Conservation (phyloP, 2,888 invertebrate genomes). For the Cabera pusaria region DNA sequence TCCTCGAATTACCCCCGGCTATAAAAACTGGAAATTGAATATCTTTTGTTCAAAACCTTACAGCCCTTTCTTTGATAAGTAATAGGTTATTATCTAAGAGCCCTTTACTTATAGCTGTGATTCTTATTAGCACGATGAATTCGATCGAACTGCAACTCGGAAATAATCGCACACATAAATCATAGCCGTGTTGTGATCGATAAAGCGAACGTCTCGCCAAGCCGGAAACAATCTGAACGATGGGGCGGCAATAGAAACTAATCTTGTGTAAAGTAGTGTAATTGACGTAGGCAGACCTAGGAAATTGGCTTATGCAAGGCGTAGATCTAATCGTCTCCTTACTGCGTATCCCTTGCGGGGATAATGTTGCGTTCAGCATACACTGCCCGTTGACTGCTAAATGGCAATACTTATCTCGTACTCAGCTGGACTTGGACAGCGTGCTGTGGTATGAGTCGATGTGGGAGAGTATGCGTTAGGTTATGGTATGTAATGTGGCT, state of each 20-base stretch:
- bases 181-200: constrained; percentile 16
- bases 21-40: constrained; percentile 18
- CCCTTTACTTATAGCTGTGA: constrained; percentile 26
- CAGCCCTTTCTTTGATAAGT: constrained; percentile 11
- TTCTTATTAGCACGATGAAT: constrained; percentile 11
- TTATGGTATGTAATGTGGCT: constrained; percentile 55
- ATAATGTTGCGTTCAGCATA: constrained; percentile 18
- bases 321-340: constrained; percentile 34
- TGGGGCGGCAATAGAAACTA: constrained; percentile 36
- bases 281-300: constrained; percentile 45
- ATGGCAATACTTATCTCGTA: constrained; percentile 8
- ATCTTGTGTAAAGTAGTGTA: constrained; percentile 45
- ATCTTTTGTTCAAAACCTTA: constrained; percentile 20
- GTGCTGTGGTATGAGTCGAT: constrained; percentile 28
- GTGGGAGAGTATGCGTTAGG: constrained; percentile 16
- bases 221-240: constrained; percentile 44
- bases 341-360: constrained; percentile 23
- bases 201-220: constrained; percentile 21
- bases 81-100: too few species aligned
- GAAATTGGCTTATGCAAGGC: constrained; percentile 37
- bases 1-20: constrained; percentile 39
- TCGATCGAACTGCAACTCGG: background rate
- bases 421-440: constrained; percentile 35
- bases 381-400: constrained; percentile 20
- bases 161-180: constrained; percentile 7